Base-by-base conservation (phyloP, 2,888 invertebrate species). In the Melieria picta region DNA sequence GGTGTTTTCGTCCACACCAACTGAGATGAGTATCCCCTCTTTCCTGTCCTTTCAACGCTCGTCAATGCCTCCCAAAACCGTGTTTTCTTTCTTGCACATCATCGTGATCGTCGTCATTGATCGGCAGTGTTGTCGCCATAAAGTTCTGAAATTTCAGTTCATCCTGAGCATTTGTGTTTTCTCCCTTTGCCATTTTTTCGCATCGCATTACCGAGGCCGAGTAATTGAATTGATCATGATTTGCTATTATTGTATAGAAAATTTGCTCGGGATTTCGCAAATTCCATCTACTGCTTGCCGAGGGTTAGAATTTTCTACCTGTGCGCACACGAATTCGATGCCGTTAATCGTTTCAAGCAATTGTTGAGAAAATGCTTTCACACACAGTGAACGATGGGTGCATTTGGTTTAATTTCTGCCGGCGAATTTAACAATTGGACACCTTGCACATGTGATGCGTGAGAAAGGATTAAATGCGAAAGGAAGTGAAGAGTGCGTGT, bases 221-320 rank as follows among this genome's bases (percentile, higher is more conserved):
- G 73, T 81, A 84, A 84, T 83, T 82, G 81, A 81, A 82, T 83
- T 82, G 82, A 81, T 83, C 82, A 77, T 80, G 81, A 83, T 79
- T 78, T 78, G 75, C 78, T 77, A 82, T 83, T 83, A 83, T 83
- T 79, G 75, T 62, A 63, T 58, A 7, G 61, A 63, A 77, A 76
- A 78, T 77, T 74, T 77, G 73, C 74, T 72, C 72, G 75, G 65
- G 62, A 69, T 73, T 77, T 75, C 65, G 76, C 76, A 76, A 76
- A 77, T 74, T 64, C 74, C 45, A 62, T 71, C 72, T 72, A 16
- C 47, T 70, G 10, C 16, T 5, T 56, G 46, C 60, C 57, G 68
- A 58, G 42, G 65, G 30, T 52, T 58, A 43, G 9, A 52, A 56
- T 65, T 48, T 65, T 55, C 43, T 64, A 10, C 55, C 47, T 30